Base-by-base conservation (phyloP, 37 sponge, comb jelly and placozoan species). In the Beroe ovata region DNA sequence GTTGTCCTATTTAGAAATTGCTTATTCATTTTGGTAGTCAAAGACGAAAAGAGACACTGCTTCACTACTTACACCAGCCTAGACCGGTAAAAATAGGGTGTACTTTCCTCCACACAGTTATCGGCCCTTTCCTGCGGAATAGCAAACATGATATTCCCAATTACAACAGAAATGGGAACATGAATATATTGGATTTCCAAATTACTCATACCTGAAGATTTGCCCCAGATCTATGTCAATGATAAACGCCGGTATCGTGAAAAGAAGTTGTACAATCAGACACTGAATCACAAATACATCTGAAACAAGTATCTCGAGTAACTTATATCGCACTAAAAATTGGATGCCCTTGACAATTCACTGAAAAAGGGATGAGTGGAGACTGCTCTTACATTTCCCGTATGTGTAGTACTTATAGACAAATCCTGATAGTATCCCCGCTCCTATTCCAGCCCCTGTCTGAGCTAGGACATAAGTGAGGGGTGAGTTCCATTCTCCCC, bases 1-100 rank as follows among this genome's bases (percentile, higher is more conserved):
- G n/a, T n/a, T n/a, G n/a, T n/a, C n/a, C n/a, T n/a, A n/a, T n/a
- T n/a, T n/a, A n/a, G n/a, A n/a, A n/a, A n/a, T n/a, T n/a, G n/a
- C n/a, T n/a, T n/a, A n/a, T n/a, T n/a, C n/a, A n/a, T n/a, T n/a
- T n/a, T n/a, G n/a, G n/a, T n/a, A n/a, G n/a, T n/a, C n/a, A n/a
- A n/a, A n/a, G n/a, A n/a, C n/a, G n/a, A n/a, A n/a, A n/a, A n/a
- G n/a, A n/a, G n/a, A n/a, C n/a, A n/a, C n/a, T n/a, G n/a, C n/a
- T n/a, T n/a, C n/a, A n/a, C n/a, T n/a, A n/a, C n/a, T 77, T 77
- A 77, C 84, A 77, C 84, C 84, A 77, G 0, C 84, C 84, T 0
- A 77, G n/a, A 25, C 84, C 84, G 28, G 84, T n/a, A 26, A 77
- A 77, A 11, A 21, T 32, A 4, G 84, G 84, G 25, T 77, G 84